Evolutionary conservation across 2,888 invertebrate genomes (phyloP), one percentile per base, ranked within the genome.

Genomic region (Pandemis heparana): DNA sequence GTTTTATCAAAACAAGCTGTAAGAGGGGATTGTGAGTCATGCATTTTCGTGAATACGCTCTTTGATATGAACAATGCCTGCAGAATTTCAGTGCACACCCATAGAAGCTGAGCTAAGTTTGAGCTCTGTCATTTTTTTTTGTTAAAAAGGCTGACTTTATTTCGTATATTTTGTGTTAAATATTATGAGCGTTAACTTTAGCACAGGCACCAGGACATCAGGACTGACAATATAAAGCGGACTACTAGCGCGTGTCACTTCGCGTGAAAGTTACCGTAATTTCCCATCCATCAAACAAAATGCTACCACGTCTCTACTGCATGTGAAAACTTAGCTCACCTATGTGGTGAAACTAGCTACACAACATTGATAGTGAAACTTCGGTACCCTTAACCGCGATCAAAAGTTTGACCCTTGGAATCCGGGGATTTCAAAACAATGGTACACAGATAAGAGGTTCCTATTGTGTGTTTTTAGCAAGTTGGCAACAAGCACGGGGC

Each of bases 251-350:
- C 53, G 38, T 62, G 56, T 67, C 65, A 59, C 46, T 66, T 56
- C 51, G 53, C 38, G 61, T 9, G 72, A 72, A 72, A 72, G 72
- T 72, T 72, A 43, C 62, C 18, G 67, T 68, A 68, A 63, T 68
- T 68, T 72, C 62, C 62, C 56, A 72, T 72, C 72, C 72, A 72
- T 72, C 72, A 72, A 67, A 72, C 63, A 63, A 32, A 56, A 38
- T 18, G 62, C 39, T 67, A 16, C 53, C 23, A 38, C 43, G 67
- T 67, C 56, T 60, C n/a, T 51, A 68, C 67, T 41, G 65, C 60
- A 65, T 63, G 62, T 41, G 63, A 63, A 41, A 46, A 46, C 23
- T 67, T 72, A 62, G 59, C 64, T 48, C 10, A 43, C 39, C 46
- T 41, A 65, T 39, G 67, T 51, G 23, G 59, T 16, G 39, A 53